These are phyloP conservation scores for Spinus olivaceus DNA, from an alignment of 2,797 vertebrate species.

Conservation along the genomic window DNA sequence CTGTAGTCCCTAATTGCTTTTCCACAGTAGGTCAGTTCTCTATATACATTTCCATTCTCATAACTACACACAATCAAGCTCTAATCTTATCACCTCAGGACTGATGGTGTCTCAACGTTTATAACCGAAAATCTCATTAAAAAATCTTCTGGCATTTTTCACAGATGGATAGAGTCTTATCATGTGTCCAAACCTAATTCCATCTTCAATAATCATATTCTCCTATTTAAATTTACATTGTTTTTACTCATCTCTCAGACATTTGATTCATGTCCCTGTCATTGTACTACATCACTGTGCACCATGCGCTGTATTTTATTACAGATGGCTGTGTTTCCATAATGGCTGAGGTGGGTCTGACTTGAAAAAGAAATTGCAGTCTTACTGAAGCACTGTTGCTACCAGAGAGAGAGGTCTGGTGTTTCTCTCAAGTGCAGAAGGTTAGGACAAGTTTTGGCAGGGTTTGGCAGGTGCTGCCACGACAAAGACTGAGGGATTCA, in stretches of 20 bases:
- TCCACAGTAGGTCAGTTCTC: slow-evolving; percentile 20
- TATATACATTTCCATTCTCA: background rate
- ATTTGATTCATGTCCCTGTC: slow-evolving; percentile 35
- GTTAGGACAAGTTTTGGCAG: background rate
- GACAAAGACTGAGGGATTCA: background rate
- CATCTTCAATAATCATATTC: slow-evolving; percentile 32
- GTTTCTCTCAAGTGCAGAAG: background rate
- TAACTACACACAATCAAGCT: slow-evolving; percentile 17
- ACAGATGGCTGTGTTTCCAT: background rate
- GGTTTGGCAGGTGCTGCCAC: background rate
- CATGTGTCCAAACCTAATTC: slow-evolving; percentile 49
- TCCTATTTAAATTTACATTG: slow-evolving; percentile 27
- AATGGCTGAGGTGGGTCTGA: background rate
- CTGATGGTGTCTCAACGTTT: background rate
- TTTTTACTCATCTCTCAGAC: slow-evolving; percentile 2
- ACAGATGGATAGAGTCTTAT: slow-evolving; percentile 35
- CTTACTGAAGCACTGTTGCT: background rate
- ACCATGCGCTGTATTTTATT: background rate
- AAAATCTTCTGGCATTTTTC: slow-evolving; percentile 47
- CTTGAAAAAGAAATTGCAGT: background rate
- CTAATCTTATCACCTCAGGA: slow-evolving; percentile 45
- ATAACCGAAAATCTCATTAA: slow-evolving; percentile 53
- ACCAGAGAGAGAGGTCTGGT: background rate
- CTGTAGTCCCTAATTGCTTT: slow-evolving; percentile 26
- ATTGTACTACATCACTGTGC: background rate